These are phyloP conservation scores for Mythimna ferrago DNA, from an alignment of 2,888 invertebrate species.

Conservation along the genomic window DNA sequence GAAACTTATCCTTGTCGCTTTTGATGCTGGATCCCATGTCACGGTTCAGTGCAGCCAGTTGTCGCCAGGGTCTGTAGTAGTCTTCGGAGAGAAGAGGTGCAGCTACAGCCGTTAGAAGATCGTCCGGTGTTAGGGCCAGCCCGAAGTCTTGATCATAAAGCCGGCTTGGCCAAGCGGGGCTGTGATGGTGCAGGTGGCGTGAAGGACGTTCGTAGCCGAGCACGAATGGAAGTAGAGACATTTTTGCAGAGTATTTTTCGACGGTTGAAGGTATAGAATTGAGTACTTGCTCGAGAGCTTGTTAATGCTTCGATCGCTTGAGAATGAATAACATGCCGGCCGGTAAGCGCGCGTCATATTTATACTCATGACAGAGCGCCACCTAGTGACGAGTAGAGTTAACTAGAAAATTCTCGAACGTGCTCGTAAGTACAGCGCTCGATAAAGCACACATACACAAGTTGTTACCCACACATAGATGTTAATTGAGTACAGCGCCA, in stretches of 20 bases:
- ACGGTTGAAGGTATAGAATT: conserved; percentile 21
- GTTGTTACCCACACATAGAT: background rate
- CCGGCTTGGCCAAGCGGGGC: conserved; percentile 68
- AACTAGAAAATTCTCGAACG: conserved; percentile 53
- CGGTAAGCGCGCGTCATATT: conserved; percentile 55
- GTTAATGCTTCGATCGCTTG: conserved; percentile 61
- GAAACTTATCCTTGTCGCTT: conserved; percentile 91
- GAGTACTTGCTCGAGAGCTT: conserved; percentile 13
- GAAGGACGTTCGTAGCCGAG: conserved; percentile 69
- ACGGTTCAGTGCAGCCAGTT: conserved; percentile 80
- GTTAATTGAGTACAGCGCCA: conserved; percentile 65
- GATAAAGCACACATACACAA: background rate
- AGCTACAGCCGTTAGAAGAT: conserved; percentile 73
- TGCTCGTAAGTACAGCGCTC: background rate
- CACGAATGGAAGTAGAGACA: conserved; percentile 77
- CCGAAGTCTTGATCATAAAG: conserved; percentile 84
- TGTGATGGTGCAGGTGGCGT: conserved; percentile 58
- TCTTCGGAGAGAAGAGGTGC: conserved; percentile 73
- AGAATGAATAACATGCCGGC: conserved; percentile 60
- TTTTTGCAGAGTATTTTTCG: conserved; percentile 55
- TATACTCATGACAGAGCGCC: conserved; percentile 72
- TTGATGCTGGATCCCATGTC: conserved; percentile 88
- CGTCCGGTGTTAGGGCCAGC: conserved; percentile 80
- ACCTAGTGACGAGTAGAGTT: conserved; percentile 75
- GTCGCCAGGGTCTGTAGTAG: conserved; percentile 79